phyloP scores from a whole-genome alignment of 2,113 vertebrate genomes.

The Drymodes brunneopygia region DNA sequence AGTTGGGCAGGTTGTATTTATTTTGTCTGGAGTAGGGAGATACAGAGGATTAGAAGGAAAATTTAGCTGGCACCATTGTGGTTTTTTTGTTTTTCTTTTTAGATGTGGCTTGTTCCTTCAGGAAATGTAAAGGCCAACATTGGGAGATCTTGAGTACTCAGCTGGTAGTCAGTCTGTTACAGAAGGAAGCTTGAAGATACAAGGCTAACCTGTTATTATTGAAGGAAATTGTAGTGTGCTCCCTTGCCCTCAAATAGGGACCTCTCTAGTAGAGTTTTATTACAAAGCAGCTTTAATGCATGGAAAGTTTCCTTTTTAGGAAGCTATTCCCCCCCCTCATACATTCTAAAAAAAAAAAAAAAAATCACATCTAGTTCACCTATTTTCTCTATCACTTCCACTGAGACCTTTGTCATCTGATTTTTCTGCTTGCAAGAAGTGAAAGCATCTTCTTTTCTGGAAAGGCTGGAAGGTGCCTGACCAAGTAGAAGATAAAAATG shows the following conservation, averaged over 20 bases:
- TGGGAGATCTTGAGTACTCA: neutral
- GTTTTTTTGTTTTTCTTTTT: neutral
- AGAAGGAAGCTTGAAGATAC: neutral
- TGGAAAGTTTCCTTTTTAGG: neutral
- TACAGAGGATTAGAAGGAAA: neutral
- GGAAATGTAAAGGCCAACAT: neutral
- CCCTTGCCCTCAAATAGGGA: neutral
- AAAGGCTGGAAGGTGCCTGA: neutral
- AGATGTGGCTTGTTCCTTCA: neutral
- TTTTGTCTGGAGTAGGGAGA: neutral
- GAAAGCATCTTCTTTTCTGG: neutral
- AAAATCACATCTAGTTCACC: neutral
- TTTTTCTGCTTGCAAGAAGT: neutral
- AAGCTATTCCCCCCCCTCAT: accelerated
- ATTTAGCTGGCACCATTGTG: neutral
- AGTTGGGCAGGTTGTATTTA: neutral
- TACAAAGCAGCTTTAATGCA: neutral
- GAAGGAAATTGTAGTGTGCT: neutral
- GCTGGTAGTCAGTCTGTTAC: neutral
- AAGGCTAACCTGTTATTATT: neutral
- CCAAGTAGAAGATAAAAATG: neutral
- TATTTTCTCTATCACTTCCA: neutral
- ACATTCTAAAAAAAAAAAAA: neutral
- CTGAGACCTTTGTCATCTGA: neutral
- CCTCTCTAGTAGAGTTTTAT: neutral